Base-by-base conservation (phyloP, 1,140 invertebrate species). In the Zaprionus tsacasi region DNA sequence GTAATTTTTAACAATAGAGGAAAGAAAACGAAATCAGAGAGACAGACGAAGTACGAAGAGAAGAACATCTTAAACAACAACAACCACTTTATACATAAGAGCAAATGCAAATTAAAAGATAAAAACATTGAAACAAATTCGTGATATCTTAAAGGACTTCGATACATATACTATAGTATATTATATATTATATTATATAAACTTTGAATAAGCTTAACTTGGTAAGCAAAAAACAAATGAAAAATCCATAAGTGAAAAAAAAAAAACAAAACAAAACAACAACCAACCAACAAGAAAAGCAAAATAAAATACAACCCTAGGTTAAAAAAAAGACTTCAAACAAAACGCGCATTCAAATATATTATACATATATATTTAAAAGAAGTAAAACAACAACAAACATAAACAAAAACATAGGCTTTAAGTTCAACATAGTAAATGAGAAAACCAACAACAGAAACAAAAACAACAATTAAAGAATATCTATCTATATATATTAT, bases 101-200 rank as follows among this genome's bases (percentile, higher is more conserved):
- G 83, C 79, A 89, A 91, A 91, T 86, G 83, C 81, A 91, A 91
- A 91, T 78, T 73, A 92, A 92, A 92, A 86, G 74, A 90, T 86
- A 91, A 92, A 92, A 92, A 92, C 91, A 92, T 92, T 92, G 91
- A 92, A 92, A 92, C 91, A 92, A 92, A 92, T 92, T 92, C 91
- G 91, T 92, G 91, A 92, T 92, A 92, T 92, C 91, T 92, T 92
- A 92, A 92, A 92, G 91, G 91, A 92, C 91, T 92, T 92, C 91
- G 91, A 92, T 92, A 92, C 91, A 92, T 92, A 92, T 92, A 92
- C 91, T 92, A 92, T 92, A 92, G 91, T 91, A 91, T 91, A 88
- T 86, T 91, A 92, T 91, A 91, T 91, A 90, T 88, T 92, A 92
- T 86, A 86, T 86, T 82, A 80, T 90, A 88, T 91, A 85, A 81